Conservation (phyloP, 1,140 invertebrate genomes). For the Drosophila guanche region DNA sequence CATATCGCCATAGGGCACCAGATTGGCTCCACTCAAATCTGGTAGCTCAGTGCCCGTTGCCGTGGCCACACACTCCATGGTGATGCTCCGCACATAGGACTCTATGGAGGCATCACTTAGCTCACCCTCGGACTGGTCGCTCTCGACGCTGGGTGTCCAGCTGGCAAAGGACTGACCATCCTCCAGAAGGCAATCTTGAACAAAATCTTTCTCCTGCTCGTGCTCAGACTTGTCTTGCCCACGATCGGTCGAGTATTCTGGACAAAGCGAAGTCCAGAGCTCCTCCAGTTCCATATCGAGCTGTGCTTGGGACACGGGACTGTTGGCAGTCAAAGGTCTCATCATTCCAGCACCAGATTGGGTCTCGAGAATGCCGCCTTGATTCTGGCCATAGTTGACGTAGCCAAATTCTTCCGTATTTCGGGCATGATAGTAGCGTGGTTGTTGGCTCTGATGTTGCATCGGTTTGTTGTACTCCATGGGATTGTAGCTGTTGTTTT, state of each 20-base stretch:
- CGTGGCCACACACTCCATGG: slow-evolving; percentile 51
- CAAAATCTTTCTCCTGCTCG: not conserved
- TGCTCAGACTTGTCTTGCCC: slow-evolving; percentile 26
- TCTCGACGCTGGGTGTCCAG: slow-evolving; percentile 29
- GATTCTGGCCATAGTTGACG: slow-evolving; percentile 23
- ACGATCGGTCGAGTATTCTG: too few species aligned
- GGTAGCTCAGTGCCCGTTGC: slow-evolving; percentile 58
- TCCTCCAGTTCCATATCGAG: slow-evolving; percentile 51
- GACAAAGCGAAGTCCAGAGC: not conserved
- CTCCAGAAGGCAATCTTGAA: slow-evolving; percentile 12
- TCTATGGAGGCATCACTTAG: slow-evolving; percentile 60
- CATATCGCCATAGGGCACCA: slow-evolving; percentile 74
- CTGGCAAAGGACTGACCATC: slow-evolving; percentile 47
- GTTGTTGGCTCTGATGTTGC: slow-evolving; percentile 18
- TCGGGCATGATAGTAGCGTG: slow-evolving; percentile 58
- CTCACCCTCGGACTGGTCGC: slow-evolving; percentile 44
- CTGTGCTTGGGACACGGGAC: slow-evolving; percentile 9
- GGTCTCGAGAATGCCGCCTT: too few species aligned
- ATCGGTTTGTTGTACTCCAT: slow-evolving; percentile 15
- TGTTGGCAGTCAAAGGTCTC: too few species aligned
- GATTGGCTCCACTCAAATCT: slow-evolving; percentile 56
- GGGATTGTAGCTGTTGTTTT: slow-evolving; percentile 5
- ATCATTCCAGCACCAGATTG: too few species aligned
- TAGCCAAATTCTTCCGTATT: slow-evolving; percentile 40
- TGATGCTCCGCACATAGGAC: slow-evolving; percentile 60